Evolutionary conservation across 2,888 invertebrate genomes (phyloP), one percentile per base, ranked within the genome.

Genomic region (Archaeoteleia sp.): DNA sequence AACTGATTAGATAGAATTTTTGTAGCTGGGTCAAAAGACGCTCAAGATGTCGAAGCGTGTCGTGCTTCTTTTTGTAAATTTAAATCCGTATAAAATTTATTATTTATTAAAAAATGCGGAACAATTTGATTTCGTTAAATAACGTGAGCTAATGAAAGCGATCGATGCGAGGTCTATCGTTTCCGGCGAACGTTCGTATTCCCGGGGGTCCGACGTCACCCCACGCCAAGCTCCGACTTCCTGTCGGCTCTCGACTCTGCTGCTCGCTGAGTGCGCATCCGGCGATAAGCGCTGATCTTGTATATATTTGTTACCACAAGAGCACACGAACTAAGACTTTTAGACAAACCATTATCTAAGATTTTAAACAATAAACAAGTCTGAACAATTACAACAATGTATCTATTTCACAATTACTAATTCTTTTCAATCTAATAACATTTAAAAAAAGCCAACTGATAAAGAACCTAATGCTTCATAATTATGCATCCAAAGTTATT

Each of bases 91-190:
- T 42, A 29, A 14, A 29, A 14, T 15, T n/a, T 29, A 55, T 45
- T 55, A 14, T 8, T n/a, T 30, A 34, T 48, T 35, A 37, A 12
- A 60, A 60, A 43, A 43, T 45, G 23, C 17, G 42, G 48, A 48
- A 25, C 2, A 23, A 43, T 39, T 37, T 61, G 39, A 61, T 61
- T 61, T 14, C 13, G 45, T 7, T 45, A 39, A 61, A 53, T 53
- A 45, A 61, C 37, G 51, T 53, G 61, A 51, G 45, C 32, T 10
- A 42, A 43, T 30, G 8, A 15, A 43, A 66, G 45, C 63, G 69
- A 69, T 69, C 69, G 65, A 65, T 69, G 61, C 48, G 66, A 69
- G 53, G 57, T 65, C 65, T 69, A 62, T 69, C 69, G 65, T 69
- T 69, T 69, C 65, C 65, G 65, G 61, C 42, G 53, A 54, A 30